phyloP scores from a whole-genome alignment of 2,797 vertebrate genomes.

The Phaenicophaeus curvirostris region DNA sequence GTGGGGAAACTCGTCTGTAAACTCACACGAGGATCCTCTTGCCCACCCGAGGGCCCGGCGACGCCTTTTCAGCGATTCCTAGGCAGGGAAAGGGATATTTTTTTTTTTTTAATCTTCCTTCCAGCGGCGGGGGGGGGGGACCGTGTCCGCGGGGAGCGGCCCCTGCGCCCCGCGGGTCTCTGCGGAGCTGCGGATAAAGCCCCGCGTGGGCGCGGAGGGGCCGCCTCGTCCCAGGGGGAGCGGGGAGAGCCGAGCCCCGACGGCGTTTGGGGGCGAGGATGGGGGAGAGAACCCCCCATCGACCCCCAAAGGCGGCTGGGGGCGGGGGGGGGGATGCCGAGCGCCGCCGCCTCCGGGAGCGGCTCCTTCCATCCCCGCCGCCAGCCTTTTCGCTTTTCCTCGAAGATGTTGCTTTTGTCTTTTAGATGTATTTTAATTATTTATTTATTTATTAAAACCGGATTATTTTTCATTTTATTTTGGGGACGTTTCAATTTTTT shows the following conservation, averaged over 20 bases:
- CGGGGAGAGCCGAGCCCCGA: too few relatives aligned
- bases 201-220: neutral
- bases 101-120: neutral
- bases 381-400: neutral
- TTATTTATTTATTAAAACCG: neutral
- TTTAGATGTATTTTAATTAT: too few relatives aligned
- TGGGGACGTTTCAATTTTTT: neutral
- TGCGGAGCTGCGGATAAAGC: neutral
- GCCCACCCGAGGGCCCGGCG: neutral
- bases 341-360: neutral
- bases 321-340: neutral
- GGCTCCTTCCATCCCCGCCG: neutral
- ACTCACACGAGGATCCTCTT: neutral
- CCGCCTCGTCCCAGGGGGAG: neutral
- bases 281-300: neutral
- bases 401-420: neutral
- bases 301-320: neutral
- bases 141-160: too few relatives aligned
- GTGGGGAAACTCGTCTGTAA: constrained; percentile 34
- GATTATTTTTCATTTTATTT: neutral
- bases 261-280: neutral
- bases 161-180: too few relatives aligned
- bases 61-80: constrained; percentile 10
- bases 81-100: neutral
- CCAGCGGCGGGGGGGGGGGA: neutral